Base-by-base conservation (phyloP, 2,797 vertebrate species). In the Tachyglossus aculeatus region DNA sequence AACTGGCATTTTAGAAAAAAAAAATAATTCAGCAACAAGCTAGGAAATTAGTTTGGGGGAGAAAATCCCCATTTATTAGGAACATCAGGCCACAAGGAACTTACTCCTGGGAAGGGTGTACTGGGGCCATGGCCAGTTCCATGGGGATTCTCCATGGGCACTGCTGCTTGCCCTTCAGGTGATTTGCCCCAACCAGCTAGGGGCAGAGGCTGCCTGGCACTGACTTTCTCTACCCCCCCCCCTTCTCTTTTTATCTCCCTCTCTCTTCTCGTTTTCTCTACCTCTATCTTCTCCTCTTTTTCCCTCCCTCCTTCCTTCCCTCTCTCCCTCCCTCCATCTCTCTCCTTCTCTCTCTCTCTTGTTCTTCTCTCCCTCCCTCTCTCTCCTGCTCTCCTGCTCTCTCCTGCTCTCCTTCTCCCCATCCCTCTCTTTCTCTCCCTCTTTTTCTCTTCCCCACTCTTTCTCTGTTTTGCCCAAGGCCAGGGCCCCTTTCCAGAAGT, bases 1-100 rank as follows among this genome's bases (percentile, higher is more conserved):
- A 86, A 84, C 71, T 68, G 63, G 71, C 66, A 59, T 82, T 80
- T n/a, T 14, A 5, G 40, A 64, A 44, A 16, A 77, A 71, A 55
- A 25, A 25, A 45, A 3, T 59, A 73, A 44, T 34, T n/a, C 75
- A 16, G 52, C 65, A 60, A 77, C 70, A 56, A 75, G 77, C 68
- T 75, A 71, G 73, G 81, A 75, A 76, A 79, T 68, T 68, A 56
- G 53, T 63, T 22, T 15, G 41, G 47, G 71, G 58, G 52, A 52
- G 53, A 54, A 71, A 75, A 72, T 68, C 56, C 38, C 55, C 73
- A 68, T 74, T 77, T 81, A 63, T 81, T 61, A 77, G 4, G 1
- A 61, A 63, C 62, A 63, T 57, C n/a, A n/a, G n/a, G n/a, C n/a
- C n/a, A n/a, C n/a, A n/a, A n/a, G n/a, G n/a, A n/a, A n/a, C n/a